These are phyloP conservation scores for Crossoptilon crossoptilon DNA, from an alignment of 2,797 vertebrate genomes.

Conservation along the genomic window DNA sequence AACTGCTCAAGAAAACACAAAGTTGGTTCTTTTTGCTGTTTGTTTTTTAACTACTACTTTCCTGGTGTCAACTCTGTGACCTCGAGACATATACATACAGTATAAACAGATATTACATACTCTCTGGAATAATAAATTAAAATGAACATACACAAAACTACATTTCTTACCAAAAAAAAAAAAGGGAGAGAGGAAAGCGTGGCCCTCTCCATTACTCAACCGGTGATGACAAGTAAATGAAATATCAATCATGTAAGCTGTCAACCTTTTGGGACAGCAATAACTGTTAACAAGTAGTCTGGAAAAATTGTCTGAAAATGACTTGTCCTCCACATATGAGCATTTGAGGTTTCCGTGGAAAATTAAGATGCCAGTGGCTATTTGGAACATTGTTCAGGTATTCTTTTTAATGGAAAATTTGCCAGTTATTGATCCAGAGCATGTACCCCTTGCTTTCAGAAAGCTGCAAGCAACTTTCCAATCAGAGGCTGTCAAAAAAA, in stretches of 20 bases:
- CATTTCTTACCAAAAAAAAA: slow-evolving; percentile 19
- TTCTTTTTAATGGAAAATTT: slow-evolving; percentile 99
- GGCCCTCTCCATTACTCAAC: slow-evolving; percentile 80
- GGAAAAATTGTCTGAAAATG: slow-evolving; percentile 85
- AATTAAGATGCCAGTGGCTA: slow-evolving; percentile 91
- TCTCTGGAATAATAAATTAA: neutral
- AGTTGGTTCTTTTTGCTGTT: neutral
- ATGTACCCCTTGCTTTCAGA: slow-evolving; percentile 85
- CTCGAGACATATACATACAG: neutral
- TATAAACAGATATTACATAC: neutral
- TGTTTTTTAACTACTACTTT: neutral
- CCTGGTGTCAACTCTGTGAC: neutral
- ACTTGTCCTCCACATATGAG: slow-evolving; percentile 77
- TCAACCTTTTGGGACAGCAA: slow-evolving; percentile 86
- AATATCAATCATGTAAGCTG: slow-evolving; percentile 85
- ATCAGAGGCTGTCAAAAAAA: slow-evolving; percentile 95
- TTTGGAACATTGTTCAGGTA: slow-evolving; percentile 91
- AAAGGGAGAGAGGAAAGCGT: neutral
- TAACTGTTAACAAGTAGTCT: slow-evolving; percentile 89
- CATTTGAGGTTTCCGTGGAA: slow-evolving; percentile 81
- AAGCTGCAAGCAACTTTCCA: slow-evolving; percentile 93
- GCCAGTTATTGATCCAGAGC: slow-evolving; percentile 97
- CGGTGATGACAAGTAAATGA: slow-evolving; percentile 83
- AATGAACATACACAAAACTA: neutral
- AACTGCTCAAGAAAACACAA: neutral